Evolutionary conservation across 2,113 vertebrate species (phyloP), one percentile per base, ranked within the genome.

Genomic region (Hypocryptadius cinnamomeus): DNA sequence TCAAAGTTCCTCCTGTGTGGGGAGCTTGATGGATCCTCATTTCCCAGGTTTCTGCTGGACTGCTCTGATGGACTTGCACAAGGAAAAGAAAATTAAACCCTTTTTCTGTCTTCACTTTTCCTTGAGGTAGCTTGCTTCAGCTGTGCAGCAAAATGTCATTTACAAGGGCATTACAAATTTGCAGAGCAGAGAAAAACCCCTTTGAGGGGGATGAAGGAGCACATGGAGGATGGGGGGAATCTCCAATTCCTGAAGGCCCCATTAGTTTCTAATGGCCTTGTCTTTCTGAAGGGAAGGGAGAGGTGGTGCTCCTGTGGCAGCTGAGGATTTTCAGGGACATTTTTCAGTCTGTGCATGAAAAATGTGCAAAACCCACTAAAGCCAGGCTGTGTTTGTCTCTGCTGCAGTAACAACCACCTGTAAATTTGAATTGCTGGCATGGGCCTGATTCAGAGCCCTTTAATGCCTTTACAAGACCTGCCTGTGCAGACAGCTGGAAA

Each of bases 41-140:
- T 51, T 85, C 44, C 56, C 53, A 56, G 64, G 42, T 77, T 5
- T 79, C 79, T 56, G 33, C 53, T 78, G 64, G 76, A 42, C 35
- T 21, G 37, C 42, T 2, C 1, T 12, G 51, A 22, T 9, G 48
- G 63, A 78, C 40, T 64, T 11, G 7, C 14, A 42, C 0, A 0
- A 56, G 31, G 27, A 40, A 37, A 68, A 78, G 22, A 54, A 79
- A 81, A 54, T 63, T 11, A 54, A 89, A 53, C 31, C 31, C 2
- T 1, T 73, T 66, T 50, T 57, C n/a, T 44, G 0, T 27, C 53
- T 39, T 76, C 4, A 3, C 33, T 85, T 88, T 69, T 50, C 37
- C 74, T 83, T 56, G n/a, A 80, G 39, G 30, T 42, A 33, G 15
- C 63, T 79, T 68, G 17, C 59, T 85, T 82, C 37, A 54, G 25